phyloP scores from a whole-genome alignment of 1,140 invertebrate species.

The Lepidurus arcticus region DNA sequence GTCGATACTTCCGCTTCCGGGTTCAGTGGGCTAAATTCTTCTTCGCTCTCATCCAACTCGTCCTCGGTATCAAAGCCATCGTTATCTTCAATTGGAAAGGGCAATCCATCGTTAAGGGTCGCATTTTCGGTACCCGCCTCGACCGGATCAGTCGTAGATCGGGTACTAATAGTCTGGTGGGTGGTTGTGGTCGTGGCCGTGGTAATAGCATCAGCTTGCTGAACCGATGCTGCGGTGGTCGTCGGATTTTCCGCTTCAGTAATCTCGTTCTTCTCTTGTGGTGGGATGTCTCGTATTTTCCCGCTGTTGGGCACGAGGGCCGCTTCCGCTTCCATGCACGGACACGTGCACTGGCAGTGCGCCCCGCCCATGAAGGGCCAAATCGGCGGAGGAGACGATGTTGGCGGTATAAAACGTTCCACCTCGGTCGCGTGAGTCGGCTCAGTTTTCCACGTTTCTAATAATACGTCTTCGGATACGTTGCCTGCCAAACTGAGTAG shows the following conservation, averaged over 20 bases:
- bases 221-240: neutral
- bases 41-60: neutral
- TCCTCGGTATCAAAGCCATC: neutral
- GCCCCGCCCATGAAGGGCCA: slow-evolving; percentile 36
- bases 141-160: neutral
- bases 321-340: slow-evolving; percentile 47
- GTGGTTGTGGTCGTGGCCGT: slow-evolving; percentile 23
- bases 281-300: neutral
- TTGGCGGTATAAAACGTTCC: neutral
- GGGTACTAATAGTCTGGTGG: slow-evolving; percentile 6
- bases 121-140: neutral
- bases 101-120: neutral
- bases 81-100: slow-evolving; percentile 1
- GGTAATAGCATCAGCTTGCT: neutral
- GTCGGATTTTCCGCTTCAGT: slow-evolving; percentile 21
- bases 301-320: slow-evolving; percentile 23
- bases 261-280: neutral
- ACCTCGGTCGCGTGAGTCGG: neutral
- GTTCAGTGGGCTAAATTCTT: neutral
- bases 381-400: slow-evolving; percentile 32
- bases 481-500: slow-evolving; percentile 30
- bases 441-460: slow-evolving; percentile 18
- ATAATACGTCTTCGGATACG: slow-evolving; percentile 31
- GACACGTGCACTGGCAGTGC: slow-evolving; percentile 64
- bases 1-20: neutral